Evolutionary conservation across 2,888 invertebrate genomes (phyloP).

Genomic region (Spilarctia lutea): DNA sequence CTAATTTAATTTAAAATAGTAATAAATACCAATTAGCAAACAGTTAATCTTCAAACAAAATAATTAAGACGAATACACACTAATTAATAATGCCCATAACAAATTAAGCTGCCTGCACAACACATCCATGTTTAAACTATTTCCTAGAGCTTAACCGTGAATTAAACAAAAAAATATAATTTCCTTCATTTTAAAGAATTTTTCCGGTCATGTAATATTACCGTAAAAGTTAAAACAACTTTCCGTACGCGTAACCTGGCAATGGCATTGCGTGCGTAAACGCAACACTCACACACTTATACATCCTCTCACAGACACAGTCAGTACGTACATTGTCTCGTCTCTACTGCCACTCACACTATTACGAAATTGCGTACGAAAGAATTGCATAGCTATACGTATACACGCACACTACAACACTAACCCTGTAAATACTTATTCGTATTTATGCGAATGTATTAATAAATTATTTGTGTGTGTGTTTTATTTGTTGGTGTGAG

Average conservation of each 20-base stretch:
- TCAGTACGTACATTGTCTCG: constrained; percentile 32
- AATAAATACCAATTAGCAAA: neutral
- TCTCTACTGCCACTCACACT: constrained; percentile 58
- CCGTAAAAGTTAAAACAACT: constrained; percentile 72
- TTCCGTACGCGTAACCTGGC: constrained; percentile 80
- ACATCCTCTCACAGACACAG: constrained; percentile 35
- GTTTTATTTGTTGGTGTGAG: constrained; percentile 63
- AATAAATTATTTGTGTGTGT: constrained; percentile 21
- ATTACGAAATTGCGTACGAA: constrained; percentile 40
- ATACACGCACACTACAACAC: constrained; percentile 28
- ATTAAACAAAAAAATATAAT: constrained; percentile 49
- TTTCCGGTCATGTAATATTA: constrained; percentile 82
- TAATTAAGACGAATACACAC: neutral
- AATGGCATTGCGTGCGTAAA: constrained; percentile 84
- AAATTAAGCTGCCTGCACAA: neutral
- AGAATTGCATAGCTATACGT: constrained; percentile 48
- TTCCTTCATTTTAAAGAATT: constrained; percentile 68
- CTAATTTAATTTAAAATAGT: neutral
- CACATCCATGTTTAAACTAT: constrained; percentile 32
- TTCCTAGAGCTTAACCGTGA: constrained; percentile 43
- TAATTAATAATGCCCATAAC: neutral
- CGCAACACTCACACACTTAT: constrained; percentile 77
- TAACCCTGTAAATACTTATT: constrained; percentile 23
- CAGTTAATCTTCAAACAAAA: neutral
- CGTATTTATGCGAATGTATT: constrained; percentile 10